Conservation (phyloP, 2,113 vertebrate species). For the Nothocercus nigrocapillus region DNA sequence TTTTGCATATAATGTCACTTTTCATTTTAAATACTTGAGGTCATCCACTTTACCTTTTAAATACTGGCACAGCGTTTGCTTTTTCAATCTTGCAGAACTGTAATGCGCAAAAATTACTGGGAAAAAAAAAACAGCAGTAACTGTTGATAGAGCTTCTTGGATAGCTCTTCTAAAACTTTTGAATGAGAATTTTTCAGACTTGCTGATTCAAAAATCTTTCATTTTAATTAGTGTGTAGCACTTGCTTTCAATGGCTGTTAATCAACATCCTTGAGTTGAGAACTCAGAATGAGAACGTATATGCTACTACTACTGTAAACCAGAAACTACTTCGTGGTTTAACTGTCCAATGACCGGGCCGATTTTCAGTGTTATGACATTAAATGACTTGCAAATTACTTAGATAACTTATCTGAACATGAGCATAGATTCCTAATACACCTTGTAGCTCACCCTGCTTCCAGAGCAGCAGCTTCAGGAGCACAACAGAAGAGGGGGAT, state of each 20-base stretch:
- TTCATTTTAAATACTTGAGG: not conserved
- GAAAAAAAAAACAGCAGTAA: not conserved
- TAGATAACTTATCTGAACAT: not conserved
- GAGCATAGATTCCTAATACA: not conserved
- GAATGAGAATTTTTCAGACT: not conserved
- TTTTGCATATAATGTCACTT: not conserved
- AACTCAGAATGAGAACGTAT: not conserved
- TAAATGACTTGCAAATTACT: not conserved
- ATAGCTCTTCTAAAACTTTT: not conserved
- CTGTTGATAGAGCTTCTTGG: not conserved
- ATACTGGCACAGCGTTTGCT: not conserved
- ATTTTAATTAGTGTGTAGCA: not conserved
- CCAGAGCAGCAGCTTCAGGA: not conserved
- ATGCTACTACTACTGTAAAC: not conserved
- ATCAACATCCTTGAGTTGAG: not conserved
- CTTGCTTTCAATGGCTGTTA: constrained; percentile 15
- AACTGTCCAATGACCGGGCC: not conserved
- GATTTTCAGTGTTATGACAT: not conserved
- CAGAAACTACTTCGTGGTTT: not conserved
- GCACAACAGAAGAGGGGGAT: not conserved
- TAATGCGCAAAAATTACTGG: not conserved
- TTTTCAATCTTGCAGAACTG: not conserved
- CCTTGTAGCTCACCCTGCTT: not conserved
- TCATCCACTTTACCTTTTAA: not conserved
- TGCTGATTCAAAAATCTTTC: not conserved